Evolutionary conservation across 2,888 invertebrate genomes (phyloP).

Genomic region (Eupithecia centaureata): DNA sequence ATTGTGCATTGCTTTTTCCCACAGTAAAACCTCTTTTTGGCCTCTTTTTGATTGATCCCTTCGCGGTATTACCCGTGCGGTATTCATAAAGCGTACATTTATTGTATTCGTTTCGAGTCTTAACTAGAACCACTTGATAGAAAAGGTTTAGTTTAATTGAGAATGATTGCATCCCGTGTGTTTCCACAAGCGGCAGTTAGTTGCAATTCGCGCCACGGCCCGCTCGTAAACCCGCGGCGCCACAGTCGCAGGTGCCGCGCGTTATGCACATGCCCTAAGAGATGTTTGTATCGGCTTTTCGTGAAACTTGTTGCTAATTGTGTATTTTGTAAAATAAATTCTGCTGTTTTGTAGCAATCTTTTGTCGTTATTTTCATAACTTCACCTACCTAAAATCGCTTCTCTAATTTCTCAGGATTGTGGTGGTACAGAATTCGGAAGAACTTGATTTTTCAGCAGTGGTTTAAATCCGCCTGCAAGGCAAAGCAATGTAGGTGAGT

Average conservation of each 20-base stretch:
- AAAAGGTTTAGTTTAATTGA: background rate
- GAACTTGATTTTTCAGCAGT: background rate
- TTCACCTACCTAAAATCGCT: background rate
- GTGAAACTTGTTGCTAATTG: slow-evolving; percentile 36
- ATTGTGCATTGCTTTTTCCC: background rate
- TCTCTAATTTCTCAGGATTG: background rate
- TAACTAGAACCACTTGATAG: no score
- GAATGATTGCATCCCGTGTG: slow-evolving; percentile 42
- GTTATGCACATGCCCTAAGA: slow-evolving; percentile 57
- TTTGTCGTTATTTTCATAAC: background rate
- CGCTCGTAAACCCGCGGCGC: slow-evolving; percentile 70
- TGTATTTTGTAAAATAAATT: slow-evolving; percentile 12
- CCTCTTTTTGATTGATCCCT: background rate
- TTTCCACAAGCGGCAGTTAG: slow-evolving; percentile 59
- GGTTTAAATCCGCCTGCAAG: background rate
- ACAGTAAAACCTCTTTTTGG: background rate
- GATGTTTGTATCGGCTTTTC: slow-evolving; percentile 45
- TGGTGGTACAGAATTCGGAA: background rate
- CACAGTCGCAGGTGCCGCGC: slow-evolving; percentile 65
- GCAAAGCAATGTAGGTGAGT: background rate
- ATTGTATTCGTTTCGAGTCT: no score
- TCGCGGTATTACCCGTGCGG: no score
- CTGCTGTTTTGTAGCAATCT: background rate
- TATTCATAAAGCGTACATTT: no score
- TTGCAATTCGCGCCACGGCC: slow-evolving; percentile 74